Evolutionary conservation across 2,113 vertebrate species (phyloP).

Genomic region (Saccopteryx bilineata): DNA sequence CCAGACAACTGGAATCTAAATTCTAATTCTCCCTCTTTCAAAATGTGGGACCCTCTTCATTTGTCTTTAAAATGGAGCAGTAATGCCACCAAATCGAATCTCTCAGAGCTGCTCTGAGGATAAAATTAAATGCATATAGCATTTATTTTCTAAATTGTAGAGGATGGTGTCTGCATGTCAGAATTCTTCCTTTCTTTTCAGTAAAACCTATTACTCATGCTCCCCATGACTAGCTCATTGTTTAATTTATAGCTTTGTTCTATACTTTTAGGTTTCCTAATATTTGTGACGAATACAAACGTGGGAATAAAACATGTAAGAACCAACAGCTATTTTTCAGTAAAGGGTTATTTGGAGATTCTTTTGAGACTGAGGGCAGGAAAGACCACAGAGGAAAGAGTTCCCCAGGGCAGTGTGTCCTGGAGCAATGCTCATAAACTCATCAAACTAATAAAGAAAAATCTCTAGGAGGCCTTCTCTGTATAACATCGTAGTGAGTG

Average conservation of each 20-base stretch:
- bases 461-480: not conserved
- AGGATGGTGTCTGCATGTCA: not conserved
- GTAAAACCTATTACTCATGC: not conserved
- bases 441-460: constrained; percentile 18
- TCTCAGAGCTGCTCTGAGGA: not conserved
- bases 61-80: constrained; percentile 46
- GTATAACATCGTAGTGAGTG: not conserved
- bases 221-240: not conserved
- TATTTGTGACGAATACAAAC: not conserved
- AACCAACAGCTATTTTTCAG: constrained; percentile 6
- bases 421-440: not conserved
- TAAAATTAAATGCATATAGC: not conserved
- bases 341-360: not conserved
- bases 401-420: not conserved
- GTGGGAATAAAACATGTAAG: not conserved
- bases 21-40: not conserved
- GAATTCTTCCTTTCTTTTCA: not conserved
- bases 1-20: not conserved
- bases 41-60: not conserved
- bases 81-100: not conserved
- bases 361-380: not conserved
- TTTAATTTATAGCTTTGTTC: not conserved
- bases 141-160: constrained; percentile 19
- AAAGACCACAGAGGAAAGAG: not conserved
- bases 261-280: not conserved